phyloP scores from a whole-genome alignment of 1,140 invertebrate genomes.

The Sarcophaga bullata region DNA sequence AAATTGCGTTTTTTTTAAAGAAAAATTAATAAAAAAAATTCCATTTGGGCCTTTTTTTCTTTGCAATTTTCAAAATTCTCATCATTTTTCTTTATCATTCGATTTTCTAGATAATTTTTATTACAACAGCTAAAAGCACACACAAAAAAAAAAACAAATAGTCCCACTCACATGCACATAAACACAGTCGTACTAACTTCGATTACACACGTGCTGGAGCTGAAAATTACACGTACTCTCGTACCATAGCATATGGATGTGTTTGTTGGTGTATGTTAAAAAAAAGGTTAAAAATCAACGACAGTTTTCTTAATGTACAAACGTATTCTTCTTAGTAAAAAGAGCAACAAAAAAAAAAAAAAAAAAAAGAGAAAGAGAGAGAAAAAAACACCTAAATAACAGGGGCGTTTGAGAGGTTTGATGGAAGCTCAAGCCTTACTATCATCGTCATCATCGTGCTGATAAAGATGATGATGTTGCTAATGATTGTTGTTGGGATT shows the following conservation, averaged over 20 bases:
- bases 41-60: background rate
- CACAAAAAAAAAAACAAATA: background rate
- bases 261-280: background rate
- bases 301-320: background rate
- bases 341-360: no score
- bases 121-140: background rate
- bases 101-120: constrained; percentile 24
- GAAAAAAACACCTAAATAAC: background rate
- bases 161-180: background rate
- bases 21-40: background rate
- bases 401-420: constrained; percentile 5
- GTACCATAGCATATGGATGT: no score
- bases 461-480: background rate
- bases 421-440: background rate
- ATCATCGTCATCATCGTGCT: background rate
- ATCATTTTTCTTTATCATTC: background rate
- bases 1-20: no score
- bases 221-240: background rate
- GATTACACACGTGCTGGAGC: constrained; percentile 1
- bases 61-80: constrained; percentile 20
- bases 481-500: constrained; percentile 5
- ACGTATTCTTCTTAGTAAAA: background rate
- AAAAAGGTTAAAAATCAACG: background rate
- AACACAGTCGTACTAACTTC: background rate
- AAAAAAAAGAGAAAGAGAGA: no score